A percentile compares a stretch with the other conserved stretches of the same genome.
These are phyloP conservation scores for Lepus townsendii DNA, from an alignment of 2,797 vertebrate species.

Conservation along the genomic window DNA sequence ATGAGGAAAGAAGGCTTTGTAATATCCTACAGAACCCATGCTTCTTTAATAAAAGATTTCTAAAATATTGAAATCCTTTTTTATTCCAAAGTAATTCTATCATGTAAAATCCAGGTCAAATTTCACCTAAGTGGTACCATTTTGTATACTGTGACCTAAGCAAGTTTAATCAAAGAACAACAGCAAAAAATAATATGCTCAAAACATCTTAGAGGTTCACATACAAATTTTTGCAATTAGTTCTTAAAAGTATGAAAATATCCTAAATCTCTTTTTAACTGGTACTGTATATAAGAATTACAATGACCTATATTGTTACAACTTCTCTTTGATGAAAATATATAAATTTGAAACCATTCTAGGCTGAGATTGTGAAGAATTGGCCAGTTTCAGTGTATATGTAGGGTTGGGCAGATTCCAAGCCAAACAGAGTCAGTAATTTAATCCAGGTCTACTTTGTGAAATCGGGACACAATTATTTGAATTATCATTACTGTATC, in stretches of 20 bases:
- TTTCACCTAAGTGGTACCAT: neutral
- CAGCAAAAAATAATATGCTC: neutral
- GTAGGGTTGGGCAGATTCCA: too few species aligned
- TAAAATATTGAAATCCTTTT: neutral
- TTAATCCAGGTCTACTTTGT: too few species aligned
- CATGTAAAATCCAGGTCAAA: neutral
- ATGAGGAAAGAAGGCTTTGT: neutral
- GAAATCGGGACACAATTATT: too few species aligned
- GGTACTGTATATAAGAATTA: neutral
- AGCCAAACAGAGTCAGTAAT: too few species aligned
- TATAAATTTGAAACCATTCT: neutral
- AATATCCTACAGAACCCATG: neutral
- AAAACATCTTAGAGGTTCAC: neutral
- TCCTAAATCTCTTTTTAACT: neutral
- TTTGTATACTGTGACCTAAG: neutral
- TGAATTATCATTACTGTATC: too few species aligned
- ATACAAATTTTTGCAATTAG: neutral
- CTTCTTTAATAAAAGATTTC: neutral
- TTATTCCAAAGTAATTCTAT: neutral
- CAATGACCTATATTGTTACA: neutral
- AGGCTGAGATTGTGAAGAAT: neutral
- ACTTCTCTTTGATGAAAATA: neutral
- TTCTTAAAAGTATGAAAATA: neutral
- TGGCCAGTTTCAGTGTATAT: too few species aligned
- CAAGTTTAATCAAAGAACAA: neutral